Conservation (phyloP, 2,888 invertebrate species). For the Aquatica leii region DNA sequence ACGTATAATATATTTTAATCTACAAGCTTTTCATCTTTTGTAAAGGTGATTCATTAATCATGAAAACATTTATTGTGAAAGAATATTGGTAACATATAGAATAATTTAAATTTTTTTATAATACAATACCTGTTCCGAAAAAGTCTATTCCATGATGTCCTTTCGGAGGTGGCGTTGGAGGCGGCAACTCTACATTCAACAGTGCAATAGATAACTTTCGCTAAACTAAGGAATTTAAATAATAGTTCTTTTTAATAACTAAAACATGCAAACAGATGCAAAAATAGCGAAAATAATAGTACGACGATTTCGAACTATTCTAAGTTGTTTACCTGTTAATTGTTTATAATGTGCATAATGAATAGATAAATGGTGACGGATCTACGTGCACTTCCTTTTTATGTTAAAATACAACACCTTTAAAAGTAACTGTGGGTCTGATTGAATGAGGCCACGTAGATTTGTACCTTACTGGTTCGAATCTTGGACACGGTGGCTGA, state of each 20-base stretch:
- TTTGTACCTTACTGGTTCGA: slow-evolving; percentile 57
- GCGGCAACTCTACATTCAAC: slow-evolving; percentile 67
- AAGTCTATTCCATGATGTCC: slow-evolving; percentile 65
- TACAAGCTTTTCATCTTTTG: no score
- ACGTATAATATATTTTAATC: not conserved
- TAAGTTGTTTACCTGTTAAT: slow-evolving; percentile 28
- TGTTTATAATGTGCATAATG: slow-evolving; percentile 32
- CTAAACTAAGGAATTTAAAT: slow-evolving; percentile 19
- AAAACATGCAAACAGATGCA: slow-evolving; percentile 23
- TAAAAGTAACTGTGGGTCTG: slow-evolving; percentile 76
- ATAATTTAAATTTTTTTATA: no score
- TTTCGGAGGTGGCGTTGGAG: slow-evolving; percentile 72
- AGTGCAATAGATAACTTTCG: slow-evolving; percentile 39
- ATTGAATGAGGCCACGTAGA: slow-evolving; percentile 60
- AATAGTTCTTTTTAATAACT: slow-evolving; percentile 14
- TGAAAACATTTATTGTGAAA: no score
- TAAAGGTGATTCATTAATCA: no score
- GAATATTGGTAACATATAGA: no score
- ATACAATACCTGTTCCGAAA: slow-evolving; percentile 67
- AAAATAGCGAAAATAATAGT: slow-evolving; percentile 17
- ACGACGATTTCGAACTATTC: slow-evolving; percentile 37
- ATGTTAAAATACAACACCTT: slow-evolving; percentile 67
- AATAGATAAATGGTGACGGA: slow-evolving; percentile 32
- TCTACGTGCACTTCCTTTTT: slow-evolving; percentile 32
- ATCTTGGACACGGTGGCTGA: slow-evolving; percentile 67